phyloP scores from a whole-genome alignment of 2,888 invertebrate genomes.

The Pyrocoelia pectoralis region DNA sequence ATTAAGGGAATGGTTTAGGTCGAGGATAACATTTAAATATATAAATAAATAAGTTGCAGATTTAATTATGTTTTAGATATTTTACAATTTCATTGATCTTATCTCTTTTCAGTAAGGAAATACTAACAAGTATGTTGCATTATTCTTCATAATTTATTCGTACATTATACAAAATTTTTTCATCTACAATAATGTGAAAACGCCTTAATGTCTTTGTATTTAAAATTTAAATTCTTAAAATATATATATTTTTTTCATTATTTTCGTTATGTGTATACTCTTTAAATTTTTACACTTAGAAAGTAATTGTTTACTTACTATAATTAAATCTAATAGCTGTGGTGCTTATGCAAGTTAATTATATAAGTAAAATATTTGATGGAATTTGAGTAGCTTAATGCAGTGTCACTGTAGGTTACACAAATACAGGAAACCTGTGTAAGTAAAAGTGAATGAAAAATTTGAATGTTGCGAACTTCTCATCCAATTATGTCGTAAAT shows the following conservation, averaged over 20 bases:
- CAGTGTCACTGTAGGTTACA: conserved; percentile 8
- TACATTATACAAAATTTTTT: neutral
- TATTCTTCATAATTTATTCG: conserved; percentile 2
- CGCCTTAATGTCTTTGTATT: neutral
- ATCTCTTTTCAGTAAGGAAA: conserved; percentile 7
- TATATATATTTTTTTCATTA: neutral
- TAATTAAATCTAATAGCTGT: no score
- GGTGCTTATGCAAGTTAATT: no score
- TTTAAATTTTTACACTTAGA: neutral
- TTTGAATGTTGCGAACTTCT: no score
- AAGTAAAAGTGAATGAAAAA: conserved; percentile 13
- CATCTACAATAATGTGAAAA: conserved; percentile 11
- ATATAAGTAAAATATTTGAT: conserved; percentile 3
- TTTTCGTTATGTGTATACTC: no score
- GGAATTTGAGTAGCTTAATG: neutral
- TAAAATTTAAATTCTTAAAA: conserved; percentile 7
- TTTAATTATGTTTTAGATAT: neutral
- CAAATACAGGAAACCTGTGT: conserved; percentile 17
- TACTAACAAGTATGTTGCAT: conserved; percentile 3
- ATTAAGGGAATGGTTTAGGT: neutral
- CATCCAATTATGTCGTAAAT: no score
- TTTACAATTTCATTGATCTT: neutral
- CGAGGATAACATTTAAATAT: neutral
- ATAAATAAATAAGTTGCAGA: neutral
- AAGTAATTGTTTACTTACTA: neutral